These are phyloP conservation scores for Galeruca laticollis DNA, from an alignment of 2,888 invertebrate species.

Conservation along the genomic window DNA sequence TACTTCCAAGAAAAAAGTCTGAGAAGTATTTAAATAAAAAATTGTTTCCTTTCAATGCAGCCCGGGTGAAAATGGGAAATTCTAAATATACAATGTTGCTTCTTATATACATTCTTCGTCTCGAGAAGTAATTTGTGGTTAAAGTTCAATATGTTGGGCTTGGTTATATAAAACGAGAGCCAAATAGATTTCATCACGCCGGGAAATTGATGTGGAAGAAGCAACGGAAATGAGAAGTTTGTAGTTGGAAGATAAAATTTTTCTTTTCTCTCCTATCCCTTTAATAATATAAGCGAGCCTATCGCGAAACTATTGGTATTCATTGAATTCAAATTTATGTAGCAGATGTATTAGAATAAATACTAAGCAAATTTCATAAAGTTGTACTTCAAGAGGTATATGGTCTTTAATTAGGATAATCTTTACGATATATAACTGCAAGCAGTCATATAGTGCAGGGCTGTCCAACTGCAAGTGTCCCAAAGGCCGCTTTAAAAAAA, in stretches of 20 bases:
- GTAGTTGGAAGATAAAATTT: slow-evolving; percentile 11
- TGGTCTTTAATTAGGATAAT: too few relatives aligned
- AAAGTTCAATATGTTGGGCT: slow-evolving; percentile 33
- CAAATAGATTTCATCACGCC: slow-evolving; percentile 19
- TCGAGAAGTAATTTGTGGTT: slow-evolving; percentile 26
- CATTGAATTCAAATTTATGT: background rate
- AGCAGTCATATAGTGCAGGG: too few relatives aligned
- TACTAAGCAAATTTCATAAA: too few relatives aligned
- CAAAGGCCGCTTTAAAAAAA: too few relatives aligned
- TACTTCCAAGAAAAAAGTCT: too few relatives aligned
- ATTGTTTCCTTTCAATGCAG: background rate
- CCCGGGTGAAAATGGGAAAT: background rate
- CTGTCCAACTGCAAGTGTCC: too few relatives aligned
- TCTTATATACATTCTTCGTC: background rate
- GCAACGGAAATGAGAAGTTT: slow-evolving; percentile 33
- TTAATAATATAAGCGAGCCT: background rate
- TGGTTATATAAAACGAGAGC: slow-evolving; percentile 22
- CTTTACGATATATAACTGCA: too few relatives aligned
- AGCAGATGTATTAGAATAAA: too few relatives aligned
- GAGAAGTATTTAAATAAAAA: too few relatives aligned
- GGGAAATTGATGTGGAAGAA: slow-evolving; percentile 33
- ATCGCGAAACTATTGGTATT: background rate
- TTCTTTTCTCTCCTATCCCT: background rate
- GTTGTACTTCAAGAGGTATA: too few relatives aligned
- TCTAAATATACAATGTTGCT: slow-evolving; percentile 2